A percentile compares a stretch with the other conserved stretches of the same genome.
Evolutionary conservation across 2,113 vertebrate genomes (phyloP).

Genomic region (Xenopus tropicalis): UCB_Xtro_10.0 CM004446.2:55855501-55856000

Average conservation of each 20-base stretch:
- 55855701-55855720: neutral
- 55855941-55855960: conserved; percentile 13
- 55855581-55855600: no score
- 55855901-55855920: conserved; percentile 31
- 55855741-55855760: conserved; percentile 30
- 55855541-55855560: no score
- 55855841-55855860: conserved; percentile 3
- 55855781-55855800: conserved; percentile 18
- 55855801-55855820: conserved; percentile 39
- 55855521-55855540: no score
- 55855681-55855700: neutral
- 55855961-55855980: neutral
- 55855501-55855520: no score
- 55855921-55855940: neutral
- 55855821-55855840: conserved; percentile 28
- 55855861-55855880: conserved; percentile 24
- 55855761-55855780: conserved; percentile 52
- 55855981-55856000: neutral
- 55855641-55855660: neutral
- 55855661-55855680: neutral
- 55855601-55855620: no score
- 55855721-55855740: neutral
- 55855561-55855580: no score
- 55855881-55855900: conserved; percentile 20
- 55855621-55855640: no score